A percentile compares a stretch with the other conserved stretches of the same genome.
These are phyloP conservation scores for Erythrocercus mccallii DNA, from an alignment of 2,113 vertebrate species.

Conservation along the genomic window DNA sequence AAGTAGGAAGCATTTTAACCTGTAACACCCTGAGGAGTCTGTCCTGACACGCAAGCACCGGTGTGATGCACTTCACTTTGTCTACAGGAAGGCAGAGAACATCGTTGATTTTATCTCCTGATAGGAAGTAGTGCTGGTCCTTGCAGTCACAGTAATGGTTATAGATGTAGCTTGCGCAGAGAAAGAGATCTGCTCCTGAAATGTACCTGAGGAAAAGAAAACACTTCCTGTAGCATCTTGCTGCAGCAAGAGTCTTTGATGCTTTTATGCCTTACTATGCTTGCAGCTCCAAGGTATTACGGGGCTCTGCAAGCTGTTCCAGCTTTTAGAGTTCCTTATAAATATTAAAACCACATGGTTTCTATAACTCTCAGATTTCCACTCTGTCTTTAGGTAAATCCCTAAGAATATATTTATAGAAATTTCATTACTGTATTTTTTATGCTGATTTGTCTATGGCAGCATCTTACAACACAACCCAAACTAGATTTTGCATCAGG, in stretches of 20 bases:
- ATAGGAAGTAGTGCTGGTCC: conserved; percentile 94
- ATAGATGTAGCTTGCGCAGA: conserved; percentile 96
- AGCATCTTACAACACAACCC: neutral
- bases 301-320: neutral
- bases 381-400: neutral
- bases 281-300: neutral
- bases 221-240: neutral
- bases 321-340: neutral
- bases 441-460: neutral
- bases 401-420: neutral
- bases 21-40: conserved; percentile 89
- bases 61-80: conserved; percentile 72
- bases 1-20: conserved; percentile 69
- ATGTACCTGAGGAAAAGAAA: conserved; percentile 76
- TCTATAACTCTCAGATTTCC: neutral
- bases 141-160: conserved; percentile 98
- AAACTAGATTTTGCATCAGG: neutral
- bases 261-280: neutral
- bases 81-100: conserved; percentile 89
- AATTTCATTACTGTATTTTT: neutral
- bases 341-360: neutral
- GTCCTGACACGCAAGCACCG: conserved; percentile 92
- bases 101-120: conserved; percentile 97
- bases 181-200: conserved; percentile 91
- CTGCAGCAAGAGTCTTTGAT: neutral